Conservation (phyloP, 2,888 invertebrate genomes). For the Drosophila paracracens region DNA sequence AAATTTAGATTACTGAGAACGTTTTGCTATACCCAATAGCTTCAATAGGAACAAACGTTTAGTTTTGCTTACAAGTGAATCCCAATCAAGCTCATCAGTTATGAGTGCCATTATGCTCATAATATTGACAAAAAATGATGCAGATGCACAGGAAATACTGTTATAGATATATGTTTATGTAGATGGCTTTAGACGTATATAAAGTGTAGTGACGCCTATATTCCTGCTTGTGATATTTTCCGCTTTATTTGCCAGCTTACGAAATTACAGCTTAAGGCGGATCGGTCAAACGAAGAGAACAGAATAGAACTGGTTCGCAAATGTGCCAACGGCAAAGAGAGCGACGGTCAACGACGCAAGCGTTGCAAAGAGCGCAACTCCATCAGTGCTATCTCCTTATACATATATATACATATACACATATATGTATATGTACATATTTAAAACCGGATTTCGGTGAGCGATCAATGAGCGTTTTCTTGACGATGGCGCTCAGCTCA, state of each 20-base stretch:
- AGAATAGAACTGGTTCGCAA: slow-evolving; percentile 33
- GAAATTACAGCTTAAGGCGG: slow-evolving; percentile 14
- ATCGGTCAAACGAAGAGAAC: slow-evolving; percentile 34
- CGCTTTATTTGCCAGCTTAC: slow-evolving; percentile 6
- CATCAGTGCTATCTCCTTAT: neutral
- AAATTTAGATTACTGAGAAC: neutral
- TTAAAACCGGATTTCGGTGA: slow-evolving; percentile 64
- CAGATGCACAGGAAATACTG: neutral
- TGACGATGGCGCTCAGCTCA: slow-evolving; percentile 42
- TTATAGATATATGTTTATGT: neutral
- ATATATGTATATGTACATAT: neutral
- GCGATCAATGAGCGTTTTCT: slow-evolving; percentile 38
- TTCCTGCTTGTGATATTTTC: slow-evolving; percentile 6
- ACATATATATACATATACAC: neutral
- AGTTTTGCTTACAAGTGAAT: neutral
- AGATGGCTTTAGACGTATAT: neutral
- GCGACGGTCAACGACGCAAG: slow-evolving; percentile 10
- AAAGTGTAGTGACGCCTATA: slow-evolving; percentile 11
- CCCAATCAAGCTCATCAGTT: neutral
- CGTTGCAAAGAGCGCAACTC: slow-evolving; percentile 31
- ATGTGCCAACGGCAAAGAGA: slow-evolving; percentile 35
- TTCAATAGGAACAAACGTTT: neutral
- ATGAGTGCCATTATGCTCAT: neutral
- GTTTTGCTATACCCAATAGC: neutral
- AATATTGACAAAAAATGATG: neutral